Evolutionary conservation across 2,113 vertebrate species (phyloP).

Genomic region (Trematomus loennbergii): DNA sequence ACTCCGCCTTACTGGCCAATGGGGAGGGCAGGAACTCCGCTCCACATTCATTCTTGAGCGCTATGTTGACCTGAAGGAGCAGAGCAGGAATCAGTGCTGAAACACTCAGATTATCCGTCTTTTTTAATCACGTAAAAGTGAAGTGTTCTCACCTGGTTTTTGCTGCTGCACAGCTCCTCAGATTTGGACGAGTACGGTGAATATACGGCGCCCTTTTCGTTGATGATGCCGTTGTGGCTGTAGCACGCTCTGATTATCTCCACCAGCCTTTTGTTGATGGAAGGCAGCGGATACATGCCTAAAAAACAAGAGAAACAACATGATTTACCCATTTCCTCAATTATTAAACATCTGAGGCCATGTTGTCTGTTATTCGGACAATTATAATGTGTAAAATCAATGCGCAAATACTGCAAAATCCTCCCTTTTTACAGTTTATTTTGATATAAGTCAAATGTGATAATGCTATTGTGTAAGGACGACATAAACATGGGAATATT

Average conservation of each 20-base stretch:
- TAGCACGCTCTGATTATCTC: conserved; percentile 89
- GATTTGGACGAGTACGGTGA: conserved; percentile 86
- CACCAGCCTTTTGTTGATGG: conserved; percentile 87
- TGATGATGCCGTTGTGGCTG: conserved; percentile 65
- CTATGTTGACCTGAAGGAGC: conserved; percentile 38
- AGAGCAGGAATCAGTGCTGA: rapidly evolving
- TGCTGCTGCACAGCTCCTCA: conserved; percentile 61
- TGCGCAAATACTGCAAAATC: background rate
- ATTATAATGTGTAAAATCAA: background rate
- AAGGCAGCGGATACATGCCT: conserved; percentile 87
- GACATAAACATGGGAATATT: background rate
- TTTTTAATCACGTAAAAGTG: background rate
- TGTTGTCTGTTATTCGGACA: background rate
- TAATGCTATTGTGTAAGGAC: background rate
- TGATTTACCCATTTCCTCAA: background rate
- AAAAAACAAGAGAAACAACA: conserved; percentile 7
- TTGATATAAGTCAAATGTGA: background rate
- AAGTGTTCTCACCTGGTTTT: conserved; percentile 56
- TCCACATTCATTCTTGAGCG: conserved; percentile 85
- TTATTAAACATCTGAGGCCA: background rate
- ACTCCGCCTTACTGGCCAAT: conserved; percentile 86
- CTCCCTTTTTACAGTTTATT: background rate
- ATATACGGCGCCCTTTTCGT: conserved; percentile 81
- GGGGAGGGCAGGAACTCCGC: conserved; percentile 94
- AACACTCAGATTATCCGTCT: background rate